Percentiles rank a stretch among this genome's conserved stretches.
Evolutionary conservation across 30 jellyfish, hydroid and myxozoan species (phyloP).

Genomic region (Pseudorhiza aurosa): DNA sequence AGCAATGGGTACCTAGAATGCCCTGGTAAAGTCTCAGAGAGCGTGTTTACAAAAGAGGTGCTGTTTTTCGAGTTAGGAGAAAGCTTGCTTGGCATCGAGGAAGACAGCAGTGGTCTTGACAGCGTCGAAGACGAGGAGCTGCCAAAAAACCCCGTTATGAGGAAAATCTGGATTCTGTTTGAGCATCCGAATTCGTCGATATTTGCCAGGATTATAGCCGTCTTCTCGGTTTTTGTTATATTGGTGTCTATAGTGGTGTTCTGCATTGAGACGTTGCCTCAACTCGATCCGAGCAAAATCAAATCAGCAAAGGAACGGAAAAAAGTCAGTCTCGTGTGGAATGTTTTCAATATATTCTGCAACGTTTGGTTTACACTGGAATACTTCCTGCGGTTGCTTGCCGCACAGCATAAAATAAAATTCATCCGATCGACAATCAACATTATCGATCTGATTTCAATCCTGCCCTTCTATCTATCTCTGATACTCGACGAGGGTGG

Average conservation of each 20-base stretch:
- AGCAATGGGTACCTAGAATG: slow-evolving; percentile 86
- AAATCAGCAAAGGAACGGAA: slow-evolving; percentile 20
- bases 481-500: slow-evolving; percentile 75
- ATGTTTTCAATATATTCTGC: slow-evolving; percentile 74
- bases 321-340: slow-evolving; percentile 79
- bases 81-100: slow-evolving; percentile 54
- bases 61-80: slow-evolving; percentile 93
- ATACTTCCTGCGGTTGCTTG: slow-evolving; percentile 74
- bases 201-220: slow-evolving; percentile 73
- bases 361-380: slow-evolving; percentile 97
- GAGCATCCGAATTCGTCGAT: slow-evolving; percentile 91
- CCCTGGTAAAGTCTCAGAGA: slow-evolving; percentile 92
- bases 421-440: slow-evolving; percentile 79
- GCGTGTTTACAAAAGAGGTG: slow-evolving; percentile 90
- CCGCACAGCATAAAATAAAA: slow-evolving; percentile 73
- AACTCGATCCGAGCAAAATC: slow-evolving; percentile 76
- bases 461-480: slow-evolving; percentile 85
- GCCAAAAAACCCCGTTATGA: slow-evolving; percentile 61
- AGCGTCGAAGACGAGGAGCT: slow-evolving; percentile 62
- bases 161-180: slow-evolving; percentile 82
- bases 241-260: slow-evolving; percentile 84
- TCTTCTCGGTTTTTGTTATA: slow-evolving; percentile 82
- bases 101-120: slow-evolving; percentile 40
- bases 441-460: slow-evolving; percentile 87
- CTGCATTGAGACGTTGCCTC: slow-evolving; percentile 94